Evolutionary conservation across 2,888 invertebrate species (phyloP).

Genomic region (Laspeyria flexula): DNA sequence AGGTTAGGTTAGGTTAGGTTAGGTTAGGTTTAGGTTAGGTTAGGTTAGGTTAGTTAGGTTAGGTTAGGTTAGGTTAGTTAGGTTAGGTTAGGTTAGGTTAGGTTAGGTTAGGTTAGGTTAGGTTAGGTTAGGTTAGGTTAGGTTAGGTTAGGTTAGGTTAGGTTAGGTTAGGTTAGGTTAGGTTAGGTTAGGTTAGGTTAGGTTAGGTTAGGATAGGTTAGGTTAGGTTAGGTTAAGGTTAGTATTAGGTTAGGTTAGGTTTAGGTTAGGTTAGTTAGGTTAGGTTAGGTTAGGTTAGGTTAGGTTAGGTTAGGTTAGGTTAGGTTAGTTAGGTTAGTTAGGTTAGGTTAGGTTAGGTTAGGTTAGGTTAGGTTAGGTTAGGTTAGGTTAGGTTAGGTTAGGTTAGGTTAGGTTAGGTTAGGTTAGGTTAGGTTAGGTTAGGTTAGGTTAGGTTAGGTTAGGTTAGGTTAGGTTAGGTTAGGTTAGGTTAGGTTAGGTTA

Average conservation of each 20-base stretch:
- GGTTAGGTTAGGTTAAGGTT: slow-evolving; percentile 17
- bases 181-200: slow-evolving; percentile 20
- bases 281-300: slow-evolving; percentile 19
- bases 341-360: slow-evolving; percentile 21
- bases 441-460: slow-evolving; percentile 26
- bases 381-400: slow-evolving; percentile 20
- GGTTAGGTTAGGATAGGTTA: slow-evolving; percentile 17
- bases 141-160: slow-evolving; percentile 11
- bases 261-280: slow-evolving; percentile 15
- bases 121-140: slow-evolving; percentile 21
- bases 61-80: slow-evolving; percentile 17
- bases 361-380: slow-evolving; percentile 26
- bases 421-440: slow-evolving; percentile 26
- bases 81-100: slow-evolving; percentile 20
- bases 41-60: slow-evolving; percentile 16
- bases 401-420: slow-evolving; percentile 24
- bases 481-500: slow-evolving; percentile 20
- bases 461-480: slow-evolving; percentile 21
- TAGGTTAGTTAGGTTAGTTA: slow-evolving; percentile 26
- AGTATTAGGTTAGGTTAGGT: slow-evolving; percentile 16
- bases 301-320: slow-evolving; percentile 20
- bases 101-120: slow-evolving; percentile 21
- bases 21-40: no score
- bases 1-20: slow-evolving; percentile 8
- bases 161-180: slow-evolving; percentile 20